Base-by-base conservation (phyloP, 2,888 invertebrate genomes). In the Tiliacea aurago region DNA sequence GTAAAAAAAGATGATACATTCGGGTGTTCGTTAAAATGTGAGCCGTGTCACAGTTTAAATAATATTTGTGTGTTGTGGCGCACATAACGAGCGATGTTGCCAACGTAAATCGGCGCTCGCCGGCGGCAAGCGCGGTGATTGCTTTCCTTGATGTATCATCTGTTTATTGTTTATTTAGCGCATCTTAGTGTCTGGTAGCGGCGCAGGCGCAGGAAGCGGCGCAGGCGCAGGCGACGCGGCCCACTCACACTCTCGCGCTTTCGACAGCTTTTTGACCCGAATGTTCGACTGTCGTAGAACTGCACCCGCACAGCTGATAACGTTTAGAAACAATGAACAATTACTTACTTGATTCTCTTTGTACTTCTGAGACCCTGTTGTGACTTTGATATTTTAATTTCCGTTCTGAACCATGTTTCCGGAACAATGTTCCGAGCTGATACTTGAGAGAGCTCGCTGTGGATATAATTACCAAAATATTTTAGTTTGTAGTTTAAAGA, bases 61-160 rank as follows among this genome's bases (percentile, higher is more conserved):
- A 89, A 91, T 90, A 90, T 91, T 90, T 90, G 88, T 89, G 89
- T 89, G 85, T 86, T 85, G 85, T 86, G 69, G 77, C 69, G 63
- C 61, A 62, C 63, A 81, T 92, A 91, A 92, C 91, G 91, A 91
- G 90, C 89, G 84, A 89, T 88, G 90, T 88, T 88, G 86, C 86
- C 80, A 85, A 86, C 89, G 91, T 91, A 92, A 91, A 92, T 91
- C 90, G 88, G 80, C 85, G 58, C n/a, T 86, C 88, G 95, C 94
- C 94, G 88, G 80, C 88, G 95, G 95, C 93, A 80, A 87, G n/a
- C 87, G 80, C 80, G 77, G 90, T 93, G 93, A 95, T 95, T 95
- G 92, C 93, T 93, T 94, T 93, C 89, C 90, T 91, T 94, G 93
- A 94, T 94, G 92, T 94, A 94, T 93, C 91, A 92, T 90, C 91